Evolutionary conservation across 2,888 invertebrate genomes (phyloP), one percentile per base, ranked within the genome.

Genomic region (Rhodophaea formosa): DNA sequence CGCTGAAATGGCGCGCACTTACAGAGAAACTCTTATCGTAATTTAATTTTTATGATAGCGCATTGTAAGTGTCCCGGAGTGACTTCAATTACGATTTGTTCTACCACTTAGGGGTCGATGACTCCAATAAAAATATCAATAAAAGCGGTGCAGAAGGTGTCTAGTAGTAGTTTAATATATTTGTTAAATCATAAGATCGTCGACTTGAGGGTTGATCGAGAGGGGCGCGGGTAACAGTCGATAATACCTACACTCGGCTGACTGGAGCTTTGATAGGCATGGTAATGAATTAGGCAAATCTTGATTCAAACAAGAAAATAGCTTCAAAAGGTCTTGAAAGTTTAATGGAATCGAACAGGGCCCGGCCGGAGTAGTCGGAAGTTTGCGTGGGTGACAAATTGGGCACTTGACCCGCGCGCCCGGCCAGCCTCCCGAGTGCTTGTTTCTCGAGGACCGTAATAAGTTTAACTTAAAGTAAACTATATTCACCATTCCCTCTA

Each of bases 401-500:
- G 89, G 89, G 86, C 86, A 90, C 91, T 91, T 90, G 91, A 90
- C 90, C 90, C 88, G 88, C 79, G 76, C 80, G 77, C 79, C 78
- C 79, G 73, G 74, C 81, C 79, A 78, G 85, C 84, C 86, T 84
- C 79, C 79, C 84, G 80, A 83, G 84, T 80, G 84, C 85, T 83
- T 88, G 89, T 87, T 86, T 79, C 88, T 84, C 79, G 82, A 89
- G 88, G 80, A 88, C 89, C 88, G 88, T 90, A 90, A 90, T 91
- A 91, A 90, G 85, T 90, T 89, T 88, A 89, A 90, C 88, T 90
- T 89, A 79, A 89, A 89, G 86, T 90, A 90, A 91, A 91, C 91
- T 91, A 90, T 90, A 89, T 90, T 88, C 35, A 51, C 89, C 84
- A 84, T 87, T 87, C 79, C 86, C 85, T 88, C 84, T 89, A 90